Base-by-base conservation (phyloP, 2,888 invertebrate species). In the Rhagonycha fulva region DNA sequence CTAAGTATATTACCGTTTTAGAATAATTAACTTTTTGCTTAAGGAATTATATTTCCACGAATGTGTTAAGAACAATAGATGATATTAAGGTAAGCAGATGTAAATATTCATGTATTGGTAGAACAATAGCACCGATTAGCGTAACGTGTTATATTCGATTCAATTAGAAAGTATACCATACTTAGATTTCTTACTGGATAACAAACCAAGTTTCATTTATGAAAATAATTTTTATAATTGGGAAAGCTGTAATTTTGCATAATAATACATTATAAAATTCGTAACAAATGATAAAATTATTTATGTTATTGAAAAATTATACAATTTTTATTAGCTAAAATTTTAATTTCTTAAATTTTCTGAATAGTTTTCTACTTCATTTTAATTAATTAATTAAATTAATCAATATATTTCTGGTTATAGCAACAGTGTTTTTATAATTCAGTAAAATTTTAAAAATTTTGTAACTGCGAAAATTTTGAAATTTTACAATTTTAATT, bases 41-140 rank as follows among this genome's bases (percentile, higher is more conserved):
- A 81, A 80, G 79, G 78, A 80, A 79, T 82, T 82, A 77, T 80
- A 80, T 82, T 82, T 82, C 81, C 81, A 81, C 78, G 81, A 82
- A 83, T 80, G 76, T 74, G 79, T 73, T 76, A 76, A 82, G 82
- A 84, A 84, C 84, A 84, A 84, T 84, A 79, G 82, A 75, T 75
- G 78, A 81, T 82, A 82, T 79, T 84, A 83, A 82, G 82, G 83
- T 79, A 78, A 82, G 82, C 82, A 82, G 81, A 83, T 83, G 82
- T 83, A 83, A 83, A 83, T 83, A 83, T 83, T 83, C 83, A 83
- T 83, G 82, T 83, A 81, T 79, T 72, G 76, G 75, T 76, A 78
- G 76, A 82, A 83, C 83, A 83, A 83, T 83, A 80, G 83, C 80
- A 78, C 75, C 81, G 82, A 83, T 83, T 83, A 83, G 81, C 82